Conservation (phyloP, 92 coral and sea anemone genomes). For the Epizoanthus fatuus region DNA sequence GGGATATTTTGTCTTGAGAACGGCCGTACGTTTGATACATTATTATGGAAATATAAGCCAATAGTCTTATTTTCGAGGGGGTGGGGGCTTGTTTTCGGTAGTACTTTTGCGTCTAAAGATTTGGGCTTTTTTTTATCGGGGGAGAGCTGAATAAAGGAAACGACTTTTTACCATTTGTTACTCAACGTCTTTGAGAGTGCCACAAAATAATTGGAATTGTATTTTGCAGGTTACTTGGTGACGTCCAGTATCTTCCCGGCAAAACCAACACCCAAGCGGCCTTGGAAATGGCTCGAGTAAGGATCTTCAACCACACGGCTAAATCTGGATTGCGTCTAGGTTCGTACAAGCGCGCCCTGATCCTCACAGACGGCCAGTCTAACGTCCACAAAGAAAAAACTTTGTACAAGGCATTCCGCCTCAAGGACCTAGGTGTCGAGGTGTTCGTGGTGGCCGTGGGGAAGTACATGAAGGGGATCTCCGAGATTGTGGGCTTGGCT, state of each 20-base stretch:
- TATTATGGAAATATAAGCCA: too few relatives aligned
- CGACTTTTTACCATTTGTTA: not conserved
- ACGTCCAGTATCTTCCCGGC: slow-evolving; percentile 67
- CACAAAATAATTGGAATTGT: not conserved
- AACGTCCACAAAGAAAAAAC: slow-evolving; percentile 73
- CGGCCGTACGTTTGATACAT: too few relatives aligned
- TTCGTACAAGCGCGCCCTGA: slow-evolving; percentile 72
- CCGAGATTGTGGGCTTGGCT: slow-evolving; percentile 88
- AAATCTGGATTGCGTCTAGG: slow-evolving; percentile 66
- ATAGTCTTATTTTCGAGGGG: too few relatives aligned
- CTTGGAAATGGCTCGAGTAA: slow-evolving; percentile 59
- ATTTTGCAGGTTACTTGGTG: slow-evolving; percentile 33
- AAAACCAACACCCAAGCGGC: slow-evolving; percentile 88
- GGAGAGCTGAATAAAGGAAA: too few relatives aligned
- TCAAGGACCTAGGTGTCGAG: slow-evolving; percentile 78
- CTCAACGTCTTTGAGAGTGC: slow-evolving; percentile 28
- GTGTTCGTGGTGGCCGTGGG: slow-evolving; percentile 92
- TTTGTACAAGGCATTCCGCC: slow-evolving; percentile 71
- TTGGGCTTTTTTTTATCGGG: too few relatives aligned
- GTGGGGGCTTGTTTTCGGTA: too few relatives aligned
- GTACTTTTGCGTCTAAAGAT: too few relatives aligned
- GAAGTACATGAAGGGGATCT: slow-evolving; percentile 75
- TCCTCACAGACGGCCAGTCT: slow-evolving; percentile 94
- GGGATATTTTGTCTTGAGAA: too few relatives aligned
- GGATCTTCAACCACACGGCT: not conserved